Evolutionary conservation across 2,888 invertebrate genomes (phyloP).

Genomic region (Cremastinae sp.): DNA sequence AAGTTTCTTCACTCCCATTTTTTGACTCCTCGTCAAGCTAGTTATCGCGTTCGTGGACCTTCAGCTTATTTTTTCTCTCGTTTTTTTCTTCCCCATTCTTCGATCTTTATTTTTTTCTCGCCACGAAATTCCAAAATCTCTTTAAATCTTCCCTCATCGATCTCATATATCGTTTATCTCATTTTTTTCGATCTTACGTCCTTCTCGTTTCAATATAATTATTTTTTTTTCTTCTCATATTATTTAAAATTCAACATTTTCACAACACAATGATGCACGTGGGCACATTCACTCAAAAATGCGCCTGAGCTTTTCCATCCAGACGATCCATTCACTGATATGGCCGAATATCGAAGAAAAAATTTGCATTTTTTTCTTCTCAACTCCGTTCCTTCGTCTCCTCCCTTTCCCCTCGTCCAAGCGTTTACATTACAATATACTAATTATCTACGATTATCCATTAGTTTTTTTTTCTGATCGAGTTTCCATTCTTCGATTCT

Average conservation of each 20-base stretch:
- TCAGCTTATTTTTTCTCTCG: slow-evolving; percentile 24
- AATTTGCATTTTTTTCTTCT: slow-evolving; percentile 36
- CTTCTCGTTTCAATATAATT: slow-evolving; percentile 31
- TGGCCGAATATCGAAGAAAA: slow-evolving; percentile 58
- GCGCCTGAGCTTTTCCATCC: slow-evolving; percentile 33
- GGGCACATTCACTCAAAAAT: slow-evolving; percentile 22
- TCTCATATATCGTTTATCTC: not conserved
- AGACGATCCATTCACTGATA: slow-evolving; percentile 55
- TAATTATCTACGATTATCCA: slow-evolving; percentile 44
- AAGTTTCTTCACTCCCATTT: slow-evolving; percentile 3
- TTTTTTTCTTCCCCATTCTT: slow-evolving; percentile 2
- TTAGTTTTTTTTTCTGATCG: slow-evolving; percentile 19
- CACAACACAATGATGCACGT: slow-evolving; percentile 27
- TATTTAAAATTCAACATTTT: slow-evolving; percentile 24
- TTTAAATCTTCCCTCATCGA: not conserved
- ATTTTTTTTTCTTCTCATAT: slow-evolving; percentile 2
- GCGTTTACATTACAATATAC: slow-evolving; percentile 48
- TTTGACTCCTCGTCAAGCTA: slow-evolving; percentile 15
- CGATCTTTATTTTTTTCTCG: slow-evolving; percentile 28
- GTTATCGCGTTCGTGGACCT: slow-evolving; percentile 25
- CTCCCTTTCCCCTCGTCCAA: slow-evolving; percentile 39
- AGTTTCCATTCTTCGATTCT: slow-evolving; percentile 1
- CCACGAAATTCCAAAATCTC: slow-evolving; percentile 10
- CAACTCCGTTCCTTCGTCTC: slow-evolving; percentile 16
- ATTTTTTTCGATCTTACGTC: slow-evolving; percentile 13